phyloP scores from a whole-genome alignment of 2,113 vertebrate genomes.

The Macquaria ambigua region DNA sequence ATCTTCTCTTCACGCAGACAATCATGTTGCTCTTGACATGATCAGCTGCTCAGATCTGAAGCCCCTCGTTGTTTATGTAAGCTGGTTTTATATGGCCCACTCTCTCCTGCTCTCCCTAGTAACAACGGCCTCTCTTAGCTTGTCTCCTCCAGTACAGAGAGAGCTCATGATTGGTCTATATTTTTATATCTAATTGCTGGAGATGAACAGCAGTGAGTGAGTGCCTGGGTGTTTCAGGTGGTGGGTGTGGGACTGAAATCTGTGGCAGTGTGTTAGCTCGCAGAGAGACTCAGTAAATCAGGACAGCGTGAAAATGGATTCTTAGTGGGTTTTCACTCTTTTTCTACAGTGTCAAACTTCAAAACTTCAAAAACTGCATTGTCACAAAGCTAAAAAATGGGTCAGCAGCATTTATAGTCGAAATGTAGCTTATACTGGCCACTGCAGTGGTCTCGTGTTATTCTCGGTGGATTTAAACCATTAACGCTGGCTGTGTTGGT shows the following conservation, averaged over 20 bases:
- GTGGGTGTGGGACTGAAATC: slow-evolving; percentile 72
- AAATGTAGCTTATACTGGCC: no score
- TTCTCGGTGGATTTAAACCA: neutral
- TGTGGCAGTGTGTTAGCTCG: slow-evolving; percentile 69
- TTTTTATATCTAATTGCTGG: slow-evolving; percentile 85
- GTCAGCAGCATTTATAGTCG: neutral
- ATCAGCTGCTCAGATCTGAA: slow-evolving; percentile 62
- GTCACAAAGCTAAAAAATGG: neutral
- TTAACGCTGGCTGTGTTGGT: neutral
- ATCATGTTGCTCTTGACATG: slow-evolving; percentile 42
- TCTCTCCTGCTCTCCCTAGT: slow-evolving; percentile 76
- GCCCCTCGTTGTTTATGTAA: slow-evolving; percentile 64
- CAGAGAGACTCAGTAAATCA: slow-evolving; percentile 52
- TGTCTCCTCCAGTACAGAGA: slow-evolving; percentile 63
- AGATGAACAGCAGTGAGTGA: slow-evolving; percentile 79
- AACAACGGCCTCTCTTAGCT: slow-evolving; percentile 76
- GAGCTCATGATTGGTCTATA: slow-evolving; percentile 82
- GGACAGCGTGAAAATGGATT: slow-evolving; percentile 42
- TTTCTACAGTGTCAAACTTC: slow-evolving; percentile 28
- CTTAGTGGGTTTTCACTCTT: neutral
- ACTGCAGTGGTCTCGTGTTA: neutral
- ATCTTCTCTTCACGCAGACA: neutral
- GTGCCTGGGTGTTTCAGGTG: slow-evolving; percentile 72
- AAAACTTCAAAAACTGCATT: neutral
- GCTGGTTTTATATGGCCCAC: slow-evolving; percentile 47